phyloP scores from a whole-genome alignment of 1,140 invertebrate species.

The Pygmarrhopalites habei region DNA sequence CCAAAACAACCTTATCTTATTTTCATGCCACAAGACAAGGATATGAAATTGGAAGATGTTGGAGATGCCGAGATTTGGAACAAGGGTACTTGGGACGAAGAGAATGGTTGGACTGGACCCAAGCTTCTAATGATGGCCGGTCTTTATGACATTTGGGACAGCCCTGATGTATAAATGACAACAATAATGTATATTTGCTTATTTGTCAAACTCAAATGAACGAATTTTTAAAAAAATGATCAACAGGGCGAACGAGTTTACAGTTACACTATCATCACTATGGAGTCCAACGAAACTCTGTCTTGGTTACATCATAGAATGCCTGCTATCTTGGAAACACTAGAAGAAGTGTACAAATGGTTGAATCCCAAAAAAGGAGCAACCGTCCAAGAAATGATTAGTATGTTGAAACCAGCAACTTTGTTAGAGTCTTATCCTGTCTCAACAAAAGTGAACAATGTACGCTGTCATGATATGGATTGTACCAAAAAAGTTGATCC shows the following conservation, averaged over 20 bases:
- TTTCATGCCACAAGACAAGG: constrained; percentile 52
- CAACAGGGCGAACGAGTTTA: constrained; percentile 54
- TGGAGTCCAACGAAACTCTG: constrained; percentile 60
- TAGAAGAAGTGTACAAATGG: constrained; percentile 66
- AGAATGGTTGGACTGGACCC: constrained; percentile 55
- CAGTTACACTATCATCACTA: constrained; percentile 70
- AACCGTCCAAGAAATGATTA: constrained; percentile 50
- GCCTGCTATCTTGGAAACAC: constrained; percentile 64
- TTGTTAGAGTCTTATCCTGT: constrained; percentile 60
- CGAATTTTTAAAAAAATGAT: too few species aligned
- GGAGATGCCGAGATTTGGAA: constrained; percentile 40
- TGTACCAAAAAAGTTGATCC: constrained; percentile 51
- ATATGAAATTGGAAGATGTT: neutral
- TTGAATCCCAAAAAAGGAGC: constrained; percentile 54
- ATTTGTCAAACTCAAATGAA: too few species aligned
- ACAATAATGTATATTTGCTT: too few species aligned
- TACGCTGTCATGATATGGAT: constrained; percentile 58
- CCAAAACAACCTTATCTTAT: constrained; percentile 71
- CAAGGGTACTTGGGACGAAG: constrained; percentile 51
- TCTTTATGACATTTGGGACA: constrained; percentile 63
- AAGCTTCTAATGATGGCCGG: constrained; percentile 66
- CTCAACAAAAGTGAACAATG: constrained; percentile 62
- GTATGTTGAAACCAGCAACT: constrained; percentile 48
- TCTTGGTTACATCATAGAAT: constrained; percentile 70
- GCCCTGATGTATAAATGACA: constrained; percentile 27